Evolutionary conservation across 2,113 vertebrate species (phyloP), one percentile per base, ranked within the genome.

Genomic region (Ammodytes dubius): DNA sequence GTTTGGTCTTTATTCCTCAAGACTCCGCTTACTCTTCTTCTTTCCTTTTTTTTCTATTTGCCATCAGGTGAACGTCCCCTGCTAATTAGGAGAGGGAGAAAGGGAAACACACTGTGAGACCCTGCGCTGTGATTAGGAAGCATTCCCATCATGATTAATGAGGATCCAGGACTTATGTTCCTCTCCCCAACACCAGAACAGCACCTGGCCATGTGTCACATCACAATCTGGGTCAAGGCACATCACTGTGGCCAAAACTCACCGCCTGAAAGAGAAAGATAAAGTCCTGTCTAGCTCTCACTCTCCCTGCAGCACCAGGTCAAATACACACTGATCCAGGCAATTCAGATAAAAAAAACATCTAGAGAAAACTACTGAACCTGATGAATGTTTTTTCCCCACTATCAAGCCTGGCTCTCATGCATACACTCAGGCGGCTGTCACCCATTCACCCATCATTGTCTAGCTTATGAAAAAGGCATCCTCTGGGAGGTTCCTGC

Each of bases 131-230:
- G 67, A 90, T 91, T 84, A 87, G 82, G 77, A 84, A 79, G 50
- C 59, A 2, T 68, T 83, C 79, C 67, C 78, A 61, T 81, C 52
- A 85, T 91, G 86, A 93, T 90, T 88, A 91, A 93, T 87, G 90
- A 88, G 79, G 64, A 81, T 82, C 65, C 74, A 58, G 84, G 79
- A 86, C 86, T 84, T 88, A 88, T 84, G 85, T 71, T 64, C 79
- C 79, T 82, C 79, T 82, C 74, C 74, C 12, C 1, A 60, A 86
- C 81, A 82, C 70, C 77, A 68, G 64, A 84, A 73, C 86, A 76
- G 85, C 76, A 88, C 82, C 70, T 79, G 77, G 81, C 78, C 71
- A 88, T 89, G 90, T 90, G 89, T 91, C 92, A 89, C 83, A 37
- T 60, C 78, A 70, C 76, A 82, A 88, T 88, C 79, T 89, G 85